Base-by-base conservation (phyloP, 2,797 vertebrate species). In the Anguilla megastoma region DNA sequence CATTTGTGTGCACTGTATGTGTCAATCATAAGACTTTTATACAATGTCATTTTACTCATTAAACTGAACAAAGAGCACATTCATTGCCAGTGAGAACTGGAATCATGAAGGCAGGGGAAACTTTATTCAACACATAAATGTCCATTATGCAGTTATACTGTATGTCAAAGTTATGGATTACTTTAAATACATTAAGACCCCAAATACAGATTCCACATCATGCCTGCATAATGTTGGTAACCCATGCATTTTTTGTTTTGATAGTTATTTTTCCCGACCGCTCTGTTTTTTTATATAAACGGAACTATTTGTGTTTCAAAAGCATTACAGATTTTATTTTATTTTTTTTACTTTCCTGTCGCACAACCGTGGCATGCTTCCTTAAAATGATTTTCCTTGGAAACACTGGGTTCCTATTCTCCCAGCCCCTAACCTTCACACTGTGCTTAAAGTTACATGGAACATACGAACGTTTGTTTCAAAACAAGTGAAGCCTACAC, bases 291-390 rank as follows among this genome's bases (percentile, higher is more conserved):
- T n/a, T 88, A 21, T 93, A 89, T 92, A 91, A 93, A 93, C 90
- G 80, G 86, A 60, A 87, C 83, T 79, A 50, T 86, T 87, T 76
- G 85, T 88, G 52, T 88, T 89, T 69, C 24, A 88, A 83, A 89
- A 45, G 86, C 86, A 85, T 94, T 92, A 94, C 93, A 92, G 41
- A 41, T 41, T 41, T 45, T 45, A 0, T 45, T 45, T 93, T 89
- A 94, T 90, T 88, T 90, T 88, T 90, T 92, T 93, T 93, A 89
- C 90, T 87, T n/a, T 89, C 87, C 58, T 12, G 10, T 50, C 3
- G 14, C 18, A 50, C 41, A 82, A 18, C 71, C 91, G 90, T 90
- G 87, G 87, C 58, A 76, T n/a, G 86, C 79, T 88, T 88, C 82
- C 60, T 84, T 66, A 27, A 21, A 69, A 87, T 84, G 45, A 36